phyloP scores from a whole-genome alignment of 37 sponge, comb jelly and placozoan species.

The Halichondria panicea region DNA sequence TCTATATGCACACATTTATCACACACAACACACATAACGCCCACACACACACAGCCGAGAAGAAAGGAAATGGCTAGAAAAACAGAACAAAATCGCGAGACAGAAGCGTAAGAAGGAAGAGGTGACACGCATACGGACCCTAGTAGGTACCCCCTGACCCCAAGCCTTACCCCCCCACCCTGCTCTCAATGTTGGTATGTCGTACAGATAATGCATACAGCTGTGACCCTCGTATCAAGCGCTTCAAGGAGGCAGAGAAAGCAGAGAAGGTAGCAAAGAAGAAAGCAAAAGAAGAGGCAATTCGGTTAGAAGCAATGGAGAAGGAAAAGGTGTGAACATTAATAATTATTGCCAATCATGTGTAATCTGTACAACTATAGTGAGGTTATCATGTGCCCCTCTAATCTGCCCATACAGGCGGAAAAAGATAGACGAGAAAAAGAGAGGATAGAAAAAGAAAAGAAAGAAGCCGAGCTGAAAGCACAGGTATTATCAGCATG shows the following conservation, averaged over 20 bases:
- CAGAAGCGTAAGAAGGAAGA: constrained; percentile 89
- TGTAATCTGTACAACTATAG: not conserved
- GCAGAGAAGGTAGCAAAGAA: constrained; percentile 74
- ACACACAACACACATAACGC: not conserved
- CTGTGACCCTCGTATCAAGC: constrained; percentile 88
- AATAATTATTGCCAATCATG: too few relatives aligned
- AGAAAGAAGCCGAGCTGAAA: constrained; percentile 58
- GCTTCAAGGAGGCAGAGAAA: constrained; percentile 81
- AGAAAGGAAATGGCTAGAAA: constrained; percentile 93
- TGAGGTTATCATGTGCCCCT: too few relatives aligned
- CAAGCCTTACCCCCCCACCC: constrained; percentile 13
- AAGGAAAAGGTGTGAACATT: constrained; percentile 38
- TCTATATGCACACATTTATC: not conserved
- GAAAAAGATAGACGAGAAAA: constrained; percentile 62
- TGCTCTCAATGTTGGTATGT: not conserved
- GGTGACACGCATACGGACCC: constrained; percentile 59
- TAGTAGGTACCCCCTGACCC: constrained; percentile 91
- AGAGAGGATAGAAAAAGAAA: constrained; percentile 53
- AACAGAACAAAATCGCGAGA: constrained; percentile 89
- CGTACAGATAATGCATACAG: constrained; percentile 84
- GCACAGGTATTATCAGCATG: constrained; percentile 34
- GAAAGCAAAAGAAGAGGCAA: constrained; percentile 76
- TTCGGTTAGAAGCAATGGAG: constrained; percentile 49
- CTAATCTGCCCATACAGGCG: too few relatives aligned
- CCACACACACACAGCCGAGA: constrained; percentile 93